These are phyloP conservation scores for Bovichtus variegatus DNA, from an alignment of 2,797 vertebrate genomes.

Conservation along the genomic window DNA sequence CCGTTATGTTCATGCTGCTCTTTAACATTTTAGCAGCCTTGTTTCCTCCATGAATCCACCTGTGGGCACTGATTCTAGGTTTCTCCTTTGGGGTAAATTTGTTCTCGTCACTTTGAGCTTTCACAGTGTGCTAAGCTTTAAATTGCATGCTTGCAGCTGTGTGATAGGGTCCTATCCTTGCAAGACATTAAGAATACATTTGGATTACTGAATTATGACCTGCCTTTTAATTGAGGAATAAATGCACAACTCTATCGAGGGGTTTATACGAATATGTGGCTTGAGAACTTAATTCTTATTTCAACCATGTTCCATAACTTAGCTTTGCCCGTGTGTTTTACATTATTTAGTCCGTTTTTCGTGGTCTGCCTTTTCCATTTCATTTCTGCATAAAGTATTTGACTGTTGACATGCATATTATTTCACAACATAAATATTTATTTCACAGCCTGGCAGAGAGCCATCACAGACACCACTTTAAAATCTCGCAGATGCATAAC, in stretches of 20 bases:
- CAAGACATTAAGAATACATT: slow-evolving; percentile 5
- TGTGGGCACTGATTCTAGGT: slow-evolving; percentile 13
- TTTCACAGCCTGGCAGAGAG: slow-evolving; percentile 44
- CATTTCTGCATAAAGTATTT: slow-evolving; percentile 62
- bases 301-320: slow-evolving; percentile 10
- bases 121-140: neutral
- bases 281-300: slow-evolving; percentile 2
- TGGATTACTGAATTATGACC: slow-evolving; percentile 4
- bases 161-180: neutral
- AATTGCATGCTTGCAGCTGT: slow-evolving; percentile 10
- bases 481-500: slow-evolving; percentile 29
- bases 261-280: neutral
- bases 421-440: slow-evolving; percentile 67
- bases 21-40: slow-evolving; percentile 29
- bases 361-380: slow-evolving; percentile 40
- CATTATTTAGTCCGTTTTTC: slow-evolving; percentile 48
- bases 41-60: slow-evolving; percentile 35
- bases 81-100: slow-evolving; percentile 14
- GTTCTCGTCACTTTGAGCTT: neutral
- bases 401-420: slow-evolving; percentile 67
- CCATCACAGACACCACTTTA: slow-evolving; percentile 19
- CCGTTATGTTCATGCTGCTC: slow-evolving; percentile 6
- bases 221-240: slow-evolving; percentile 14
- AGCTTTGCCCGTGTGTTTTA: slow-evolving; percentile 21
- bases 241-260: neutral